Base-by-base conservation (phyloP, 2,888 invertebrate species). In the Girardia tigrina region DNA sequence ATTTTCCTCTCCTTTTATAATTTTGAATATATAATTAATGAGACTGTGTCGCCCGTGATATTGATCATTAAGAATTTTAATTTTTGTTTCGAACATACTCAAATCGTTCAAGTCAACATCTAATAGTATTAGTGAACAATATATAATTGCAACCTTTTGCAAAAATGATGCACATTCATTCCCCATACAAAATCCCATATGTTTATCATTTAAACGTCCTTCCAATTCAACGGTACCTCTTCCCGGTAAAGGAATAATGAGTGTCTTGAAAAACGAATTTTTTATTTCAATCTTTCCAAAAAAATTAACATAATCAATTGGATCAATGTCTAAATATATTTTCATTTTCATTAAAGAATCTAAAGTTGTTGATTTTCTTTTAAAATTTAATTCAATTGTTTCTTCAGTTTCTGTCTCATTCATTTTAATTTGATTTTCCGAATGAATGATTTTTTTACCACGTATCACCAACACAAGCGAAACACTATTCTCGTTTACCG, bases 121-220 rank as follows among this genome's bases (percentile, higher is more conserved):
- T 56, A 56, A n/a, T 56, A 56, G n/a, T 20, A 56, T n/a, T 56
- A 56, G 23, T 8, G 56, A 56, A 56, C 56, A 56, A 56, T 56
- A 56, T 71, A 71, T 12, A 2, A 71, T 4, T 2, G 71, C 6
- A 12, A 28, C 71, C n/a, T 28, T 71, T n/a, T 71, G 71, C 20
- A 28, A n/a, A 71, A 71, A 71, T 12, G 71, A 71, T 27, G 71
- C 6, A 71, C 71, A 71, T 6, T 27, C 20, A 28, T 4, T n/a
- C 27, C 71, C 71, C 14, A 28, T 12, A 23, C 71, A 71, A 28
- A 71, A 71, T 28, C 26, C 71, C 27, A 28, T 28, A 23, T 71
- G 20, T 6, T 71, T 71, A 28, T 71, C 26, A n/a, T 27, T 28
- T 6, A 28, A n/a, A 26, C 16, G 20, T 4, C 71, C 26, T 23